phyloP scores from a whole-genome alignment of 2,888 invertebrate species.

The Xylota sylvarum region DNA sequence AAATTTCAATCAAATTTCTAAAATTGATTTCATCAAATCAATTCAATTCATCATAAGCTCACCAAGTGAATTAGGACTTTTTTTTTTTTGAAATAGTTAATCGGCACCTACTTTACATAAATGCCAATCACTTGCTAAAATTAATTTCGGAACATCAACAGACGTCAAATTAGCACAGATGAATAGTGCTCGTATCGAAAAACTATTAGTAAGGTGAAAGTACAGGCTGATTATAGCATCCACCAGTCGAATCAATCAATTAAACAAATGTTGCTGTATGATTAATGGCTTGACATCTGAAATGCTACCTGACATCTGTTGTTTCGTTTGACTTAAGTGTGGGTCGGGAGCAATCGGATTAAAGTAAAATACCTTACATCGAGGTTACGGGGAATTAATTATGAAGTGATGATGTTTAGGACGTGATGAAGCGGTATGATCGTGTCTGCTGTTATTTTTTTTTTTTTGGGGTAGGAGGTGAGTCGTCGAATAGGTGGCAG shows the following conservation, averaged over 20 bases:
- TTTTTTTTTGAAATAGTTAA: not conserved
- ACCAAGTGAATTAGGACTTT: not conserved
- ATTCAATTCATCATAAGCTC: not conserved
- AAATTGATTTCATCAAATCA: not conserved
- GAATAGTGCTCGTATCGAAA: not conserved
- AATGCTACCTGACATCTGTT: slow-evolving; percentile 28
- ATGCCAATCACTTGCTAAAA: not conserved
- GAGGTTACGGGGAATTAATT: slow-evolving; percentile 16
- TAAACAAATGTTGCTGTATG: slow-evolving; percentile 37
- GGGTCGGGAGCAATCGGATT: slow-evolving; percentile 27
- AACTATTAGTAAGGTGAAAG: slow-evolving; percentile 49
- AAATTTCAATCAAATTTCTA: not conserved
- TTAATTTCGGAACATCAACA: slow-evolving; percentile 3
- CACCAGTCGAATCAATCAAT: slow-evolving; percentile 44
- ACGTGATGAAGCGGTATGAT: slow-evolving; percentile 7
- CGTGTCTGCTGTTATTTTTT: not conserved
- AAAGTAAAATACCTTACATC: slow-evolving; percentile 13
- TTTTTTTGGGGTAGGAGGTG: slow-evolving; percentile 7
- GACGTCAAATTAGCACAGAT: slow-evolving; percentile 8
- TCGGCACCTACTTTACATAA: not conserved
- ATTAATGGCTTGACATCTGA: slow-evolving; percentile 47
- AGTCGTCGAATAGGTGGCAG: not conserved
- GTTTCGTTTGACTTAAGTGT: slow-evolving; percentile 4
- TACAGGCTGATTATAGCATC: slow-evolving; percentile 32
- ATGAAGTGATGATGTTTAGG: slow-evolving; percentile 12